Percentiles rank a stretch among this genome's conserved stretches.
Evolutionary conservation across 2,888 invertebrate species (phyloP).

Genomic region (Chrysopilus asiliformis): DNA sequence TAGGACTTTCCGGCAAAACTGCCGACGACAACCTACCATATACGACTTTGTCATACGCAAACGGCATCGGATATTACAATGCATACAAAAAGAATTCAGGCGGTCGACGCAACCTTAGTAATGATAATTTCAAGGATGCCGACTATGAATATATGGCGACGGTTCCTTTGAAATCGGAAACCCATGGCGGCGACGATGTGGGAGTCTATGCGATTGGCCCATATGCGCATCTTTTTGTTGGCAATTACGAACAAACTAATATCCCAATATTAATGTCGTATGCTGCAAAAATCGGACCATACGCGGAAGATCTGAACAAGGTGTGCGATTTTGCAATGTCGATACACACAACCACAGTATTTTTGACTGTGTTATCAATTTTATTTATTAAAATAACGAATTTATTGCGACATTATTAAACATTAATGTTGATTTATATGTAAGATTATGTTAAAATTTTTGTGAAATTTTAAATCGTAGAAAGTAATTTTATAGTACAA

Average conservation of each 20-base stretch:
- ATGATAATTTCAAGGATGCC: slow-evolving; percentile 19
- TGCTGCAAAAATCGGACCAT: slow-evolving; percentile 52
- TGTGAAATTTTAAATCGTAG: too few relatives aligned
- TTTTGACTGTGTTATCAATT: too few relatives aligned
- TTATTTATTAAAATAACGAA: too few relatives aligned
- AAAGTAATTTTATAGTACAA: too few relatives aligned
- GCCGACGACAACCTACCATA: slow-evolving; percentile 49
- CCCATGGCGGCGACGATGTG: slow-evolving; percentile 68
- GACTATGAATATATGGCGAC: slow-evolving; percentile 41
- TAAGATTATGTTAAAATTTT: too few relatives aligned
- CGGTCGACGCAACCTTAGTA: slow-evolving; percentile 18
- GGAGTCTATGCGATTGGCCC: slow-evolving; percentile 62
- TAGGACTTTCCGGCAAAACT: slow-evolving; percentile 38
- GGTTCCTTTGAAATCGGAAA: slow-evolving; percentile 47
- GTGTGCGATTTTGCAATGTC: too few relatives aligned
- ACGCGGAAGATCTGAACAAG: too few relatives aligned
- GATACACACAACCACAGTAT: too few relatives aligned
- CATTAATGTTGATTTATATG: too few relatives aligned
- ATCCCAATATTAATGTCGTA: slow-evolving; percentile 60
- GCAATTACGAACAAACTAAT: slow-evolving; percentile 61
- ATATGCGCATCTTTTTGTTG: slow-evolving; percentile 62
- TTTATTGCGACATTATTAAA: too few relatives aligned
- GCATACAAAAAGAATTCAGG: slow-evolving; percentile 19
- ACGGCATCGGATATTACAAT: slow-evolving; percentile 48
- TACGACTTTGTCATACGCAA: slow-evolving; percentile 58